Percentiles rank a stretch among this genome's conserved stretches.
Evolutionary conservation across 1,140 invertebrate genomes (phyloP).

Genomic region (Drosophila funebris): DNA sequence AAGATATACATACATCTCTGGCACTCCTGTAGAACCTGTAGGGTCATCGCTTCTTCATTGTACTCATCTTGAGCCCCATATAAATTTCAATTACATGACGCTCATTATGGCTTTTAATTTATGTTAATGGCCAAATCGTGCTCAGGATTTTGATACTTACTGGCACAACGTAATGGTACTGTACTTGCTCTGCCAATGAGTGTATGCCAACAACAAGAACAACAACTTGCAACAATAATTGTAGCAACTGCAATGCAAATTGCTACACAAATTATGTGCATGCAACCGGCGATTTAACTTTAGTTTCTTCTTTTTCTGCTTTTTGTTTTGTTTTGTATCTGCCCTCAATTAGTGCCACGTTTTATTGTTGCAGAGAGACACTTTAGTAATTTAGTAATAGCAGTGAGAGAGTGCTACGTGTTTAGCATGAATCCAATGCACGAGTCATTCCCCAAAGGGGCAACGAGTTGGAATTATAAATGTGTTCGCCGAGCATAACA

Average conservation of each 20-base stretch:
- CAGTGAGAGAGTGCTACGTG: slow-evolving; percentile 29
- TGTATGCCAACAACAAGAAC: not conserved
- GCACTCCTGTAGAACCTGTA: not conserved
- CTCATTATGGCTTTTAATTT: slow-evolving; percentile 80
- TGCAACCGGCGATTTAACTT: slow-evolving; percentile 47
- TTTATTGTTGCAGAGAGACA: slow-evolving; percentile 54
- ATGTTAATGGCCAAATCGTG: slow-evolving; percentile 78
- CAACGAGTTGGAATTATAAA: slow-evolving; percentile 54
- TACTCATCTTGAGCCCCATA: slow-evolving; percentile 41
- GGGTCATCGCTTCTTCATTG: slow-evolving; percentile 7
- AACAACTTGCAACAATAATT: not conserved
- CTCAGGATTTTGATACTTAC: slow-evolving; percentile 35
- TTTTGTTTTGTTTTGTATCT: slow-evolving; percentile 4
- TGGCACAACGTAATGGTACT: no score
- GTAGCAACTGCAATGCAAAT: slow-evolving; percentile 48
- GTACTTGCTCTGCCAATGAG: not conserved
- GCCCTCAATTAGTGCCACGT: slow-evolving; percentile 67
- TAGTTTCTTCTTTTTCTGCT: slow-evolving; percentile 27
- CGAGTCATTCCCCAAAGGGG: not conserved
- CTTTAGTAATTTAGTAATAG: slow-evolving; percentile 21
- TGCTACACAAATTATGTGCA: slow-evolving; percentile 42
- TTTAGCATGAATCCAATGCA: slow-evolving; percentile 36
- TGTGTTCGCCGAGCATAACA: slow-evolving; percentile 54
- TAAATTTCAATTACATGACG: slow-evolving; percentile 78
- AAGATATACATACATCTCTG: not conserved